Conservation (phyloP, 2,888 invertebrate species). For the Diaperis boleti region DNA sequence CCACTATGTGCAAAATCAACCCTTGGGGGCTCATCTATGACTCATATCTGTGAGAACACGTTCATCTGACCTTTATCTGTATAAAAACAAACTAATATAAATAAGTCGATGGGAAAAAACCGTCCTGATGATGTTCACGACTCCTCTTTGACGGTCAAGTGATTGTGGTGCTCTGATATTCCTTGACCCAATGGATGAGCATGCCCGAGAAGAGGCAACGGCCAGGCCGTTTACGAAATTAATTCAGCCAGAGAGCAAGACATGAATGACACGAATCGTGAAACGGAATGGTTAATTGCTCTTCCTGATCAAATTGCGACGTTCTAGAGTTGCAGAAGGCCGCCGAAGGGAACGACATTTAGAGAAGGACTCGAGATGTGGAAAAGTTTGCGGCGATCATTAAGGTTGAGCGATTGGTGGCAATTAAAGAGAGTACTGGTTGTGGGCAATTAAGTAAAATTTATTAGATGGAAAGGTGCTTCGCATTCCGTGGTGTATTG, state of each 20-base stretch:
- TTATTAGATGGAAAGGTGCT: too few relatives aligned
- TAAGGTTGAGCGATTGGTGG: too few relatives aligned
- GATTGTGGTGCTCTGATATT: conserved; percentile 28
- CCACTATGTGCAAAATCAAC: too few relatives aligned
- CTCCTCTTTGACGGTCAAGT: conserved; percentile 32
- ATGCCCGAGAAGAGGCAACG: neutral
- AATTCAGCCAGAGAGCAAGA: neutral
- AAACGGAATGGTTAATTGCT: neutral
- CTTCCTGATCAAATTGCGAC: neutral
- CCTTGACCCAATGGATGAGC: conserved; percentile 25
- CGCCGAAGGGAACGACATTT: neutral
- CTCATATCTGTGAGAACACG: neutral
- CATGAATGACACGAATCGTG: conserved; percentile 1
- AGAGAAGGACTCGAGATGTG: too few relatives aligned
- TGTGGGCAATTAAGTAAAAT: too few relatives aligned
- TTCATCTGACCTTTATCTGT: conserved; percentile 2
- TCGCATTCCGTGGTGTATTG: too few relatives aligned
- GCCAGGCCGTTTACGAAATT: conserved; percentile 2
- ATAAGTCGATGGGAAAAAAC: conserved; percentile 9
- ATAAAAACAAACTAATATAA: conserved; percentile 8
- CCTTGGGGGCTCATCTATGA: too few relatives aligned
- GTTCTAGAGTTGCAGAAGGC: neutral
- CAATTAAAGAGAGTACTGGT: too few relatives aligned
- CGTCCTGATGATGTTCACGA: conserved; percentile 2
- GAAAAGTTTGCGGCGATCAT: too few relatives aligned